These are phyloP conservation scores for Ypsolopha sequella DNA, from an alignment of 2,888 invertebrate genomes.

Conservation along the genomic window DNA sequence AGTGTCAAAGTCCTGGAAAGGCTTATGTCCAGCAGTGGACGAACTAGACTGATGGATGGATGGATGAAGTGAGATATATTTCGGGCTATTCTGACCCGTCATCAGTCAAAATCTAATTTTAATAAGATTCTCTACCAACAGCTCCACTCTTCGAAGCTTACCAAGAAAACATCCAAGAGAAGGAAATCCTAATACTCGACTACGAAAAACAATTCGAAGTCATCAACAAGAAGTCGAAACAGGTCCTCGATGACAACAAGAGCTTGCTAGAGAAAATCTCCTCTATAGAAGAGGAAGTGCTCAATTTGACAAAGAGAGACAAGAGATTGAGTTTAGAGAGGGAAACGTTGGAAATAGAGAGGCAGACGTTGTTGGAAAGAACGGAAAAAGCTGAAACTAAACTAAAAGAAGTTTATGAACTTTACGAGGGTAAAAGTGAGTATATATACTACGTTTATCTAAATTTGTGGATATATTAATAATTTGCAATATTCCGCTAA, in stretches of 20 bases:
- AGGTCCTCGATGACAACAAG: conserved; percentile 79
- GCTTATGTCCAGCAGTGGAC: too few species aligned
- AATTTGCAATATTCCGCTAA: too few species aligned
- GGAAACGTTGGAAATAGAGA: conserved; percentile 57
- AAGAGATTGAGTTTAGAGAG: conserved; percentile 51
- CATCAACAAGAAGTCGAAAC: conserved; percentile 79
- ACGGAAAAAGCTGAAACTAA: conserved; percentile 79
- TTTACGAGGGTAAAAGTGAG: conserved; percentile 80
- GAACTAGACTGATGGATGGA: too few species aligned
- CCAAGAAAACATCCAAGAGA: conserved; percentile 82
- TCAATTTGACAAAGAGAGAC: conserved; percentile 45
- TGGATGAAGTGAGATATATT: too few species aligned
- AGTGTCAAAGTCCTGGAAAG: too few species aligned
- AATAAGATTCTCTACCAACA: conserved; percentile 15
- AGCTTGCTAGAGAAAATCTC: conserved; percentile 53
- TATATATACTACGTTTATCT: too few species aligned
- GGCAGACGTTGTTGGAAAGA: conserved; percentile 70
- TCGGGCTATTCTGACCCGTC: too few species aligned
- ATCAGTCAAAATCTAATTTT: too few species aligned
- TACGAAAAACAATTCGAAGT: conserved; percentile 79
- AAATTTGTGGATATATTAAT: too few species aligned
- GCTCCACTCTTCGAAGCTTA: conserved; percentile 83
- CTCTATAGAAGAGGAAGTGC: conserved; percentile 38
- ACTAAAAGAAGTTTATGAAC: conserved; percentile 78
- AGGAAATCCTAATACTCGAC: conserved; percentile 77